phyloP scores from a whole-genome alignment of 1,140 invertebrate genomes.

The Eupristina koningsbergeri region DNA sequence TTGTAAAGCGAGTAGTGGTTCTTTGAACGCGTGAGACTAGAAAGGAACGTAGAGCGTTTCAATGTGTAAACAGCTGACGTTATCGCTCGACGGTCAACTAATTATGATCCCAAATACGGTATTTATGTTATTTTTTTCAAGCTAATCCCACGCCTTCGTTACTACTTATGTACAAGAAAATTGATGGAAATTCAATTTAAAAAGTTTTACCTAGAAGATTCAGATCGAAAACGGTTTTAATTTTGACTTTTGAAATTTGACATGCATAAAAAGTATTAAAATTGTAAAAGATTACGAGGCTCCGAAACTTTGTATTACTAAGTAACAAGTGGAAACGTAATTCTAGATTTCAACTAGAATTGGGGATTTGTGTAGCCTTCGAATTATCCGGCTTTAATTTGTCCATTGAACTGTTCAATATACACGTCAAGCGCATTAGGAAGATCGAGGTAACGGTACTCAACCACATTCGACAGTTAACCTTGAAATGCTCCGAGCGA shows the following conservation, averaged over 20 bases:
- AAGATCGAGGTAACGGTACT: too few species aligned
- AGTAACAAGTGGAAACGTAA: too few species aligned
- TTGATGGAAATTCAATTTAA: neutral
- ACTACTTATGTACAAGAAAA: neutral
- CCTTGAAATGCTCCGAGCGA: neutral
- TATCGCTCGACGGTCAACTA: neutral
- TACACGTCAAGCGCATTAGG: too few species aligned
- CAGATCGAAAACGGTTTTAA: too few species aligned
- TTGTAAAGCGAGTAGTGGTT: neutral
- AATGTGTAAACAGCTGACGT: constrained; percentile 71
- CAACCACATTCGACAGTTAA: neutral
- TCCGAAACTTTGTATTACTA: too few species aligned
- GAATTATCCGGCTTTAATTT: neutral
- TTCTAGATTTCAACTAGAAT: too few species aligned
- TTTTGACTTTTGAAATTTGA: too few species aligned
- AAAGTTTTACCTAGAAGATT: too few species aligned
- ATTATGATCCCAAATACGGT: neutral
- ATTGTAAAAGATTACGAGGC: too few species aligned
- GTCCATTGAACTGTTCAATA: neutral
- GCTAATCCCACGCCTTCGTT: neutral
- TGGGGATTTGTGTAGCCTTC: neutral
- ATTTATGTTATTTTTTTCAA: neutral
- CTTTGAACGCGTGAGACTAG: neutral
- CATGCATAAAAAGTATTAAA: too few species aligned
- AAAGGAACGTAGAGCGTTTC: constrained; percentile 58